These are phyloP conservation scores for Cheumatopsyche charites DNA, from an alignment of 1,140 invertebrate genomes.

Conservation along the genomic window DNA sequence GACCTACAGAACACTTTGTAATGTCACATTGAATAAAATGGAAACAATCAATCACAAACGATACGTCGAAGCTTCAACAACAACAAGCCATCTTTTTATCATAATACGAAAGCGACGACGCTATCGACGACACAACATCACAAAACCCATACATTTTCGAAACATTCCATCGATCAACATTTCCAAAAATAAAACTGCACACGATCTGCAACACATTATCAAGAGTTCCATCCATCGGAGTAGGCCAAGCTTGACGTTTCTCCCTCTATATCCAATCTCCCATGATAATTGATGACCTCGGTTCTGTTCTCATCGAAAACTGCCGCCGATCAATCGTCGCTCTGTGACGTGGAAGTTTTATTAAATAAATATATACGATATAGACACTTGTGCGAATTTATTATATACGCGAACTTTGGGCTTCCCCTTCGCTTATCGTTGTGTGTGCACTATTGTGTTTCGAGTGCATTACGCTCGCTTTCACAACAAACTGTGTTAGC, in stretches of 20 bases:
- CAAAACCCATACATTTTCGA: too few species aligned
- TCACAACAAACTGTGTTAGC: conserved; percentile 8
- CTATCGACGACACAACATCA: too few species aligned
- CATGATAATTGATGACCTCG: conserved; percentile 45
- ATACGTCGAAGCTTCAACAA: conserved; percentile 20
- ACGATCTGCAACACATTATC: too few species aligned
- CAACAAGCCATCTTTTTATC: conserved; percentile 37
- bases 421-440: neutral
- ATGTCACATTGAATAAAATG: too few species aligned
- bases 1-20: too few species aligned
- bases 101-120: neutral
- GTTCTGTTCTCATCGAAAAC: conserved; percentile 35
- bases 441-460: conserved; percentile 2
- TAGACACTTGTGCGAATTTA: neutral
- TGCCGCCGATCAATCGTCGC: conserved; percentile 41
- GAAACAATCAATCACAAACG: conserved; percentile 31
- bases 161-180: too few species aligned
- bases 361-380: conserved; percentile 1
- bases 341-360: conserved; percentile 32
- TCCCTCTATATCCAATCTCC: neutral
- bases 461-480: conserved; percentile 18
- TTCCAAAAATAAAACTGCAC: too few species aligned
- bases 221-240: too few species aligned
- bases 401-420: neutral
- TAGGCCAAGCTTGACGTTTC: neutral